phyloP scores from a whole-genome alignment of 2,113 vertebrate genomes.

The Pituophis catenifer region DNA sequence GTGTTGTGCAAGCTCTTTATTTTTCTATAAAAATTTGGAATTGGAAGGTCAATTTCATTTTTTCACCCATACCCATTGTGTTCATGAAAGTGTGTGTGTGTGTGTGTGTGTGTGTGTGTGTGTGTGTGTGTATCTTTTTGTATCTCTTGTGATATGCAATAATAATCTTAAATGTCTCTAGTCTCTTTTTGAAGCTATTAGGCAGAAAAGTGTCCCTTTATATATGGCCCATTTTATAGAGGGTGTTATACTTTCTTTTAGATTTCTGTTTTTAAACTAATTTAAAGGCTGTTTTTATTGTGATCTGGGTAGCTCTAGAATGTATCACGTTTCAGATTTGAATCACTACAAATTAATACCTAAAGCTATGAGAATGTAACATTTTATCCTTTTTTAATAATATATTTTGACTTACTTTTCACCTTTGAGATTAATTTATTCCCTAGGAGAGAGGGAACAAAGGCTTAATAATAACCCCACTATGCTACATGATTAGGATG shows the following conservation, averaged over 20 bases:
- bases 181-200: neutral
- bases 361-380: neutral
- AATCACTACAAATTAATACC: neutral
- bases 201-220: neutral
- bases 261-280: neutral
- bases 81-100: neutral
- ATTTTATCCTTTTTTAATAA: neutral
- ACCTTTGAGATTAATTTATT: neutral
- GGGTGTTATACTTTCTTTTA: neutral
- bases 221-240: neutral
- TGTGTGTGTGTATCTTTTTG: neutral
- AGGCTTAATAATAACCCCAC: neutral
- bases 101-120: neutral
- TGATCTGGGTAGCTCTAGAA: neutral
- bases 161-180: neutral
- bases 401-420: neutral
- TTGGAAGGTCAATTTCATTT: neutral
- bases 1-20: neutral
- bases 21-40: neutral
- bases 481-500: neutral
- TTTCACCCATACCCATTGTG: neutral
- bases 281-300: neutral
- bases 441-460: neutral
- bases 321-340: neutral
- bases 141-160: neutral